Evolutionary conservation across 1,140 invertebrate species (phyloP).

Genomic region (Drosophila sturtevanti): DNA sequence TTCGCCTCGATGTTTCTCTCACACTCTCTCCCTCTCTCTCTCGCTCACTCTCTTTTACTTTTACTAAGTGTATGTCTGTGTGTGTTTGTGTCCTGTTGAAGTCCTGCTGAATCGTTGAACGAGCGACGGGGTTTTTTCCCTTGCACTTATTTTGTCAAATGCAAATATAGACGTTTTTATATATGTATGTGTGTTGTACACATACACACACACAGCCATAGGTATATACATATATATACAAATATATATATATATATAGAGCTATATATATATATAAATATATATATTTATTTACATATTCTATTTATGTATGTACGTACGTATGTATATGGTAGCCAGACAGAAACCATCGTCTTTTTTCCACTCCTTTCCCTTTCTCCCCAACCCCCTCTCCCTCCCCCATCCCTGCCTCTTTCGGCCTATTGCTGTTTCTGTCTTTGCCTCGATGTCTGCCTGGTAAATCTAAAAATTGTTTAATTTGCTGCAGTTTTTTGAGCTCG

Average conservation of each 20-base stretch:
- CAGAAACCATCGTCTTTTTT: conserved; percentile 6
- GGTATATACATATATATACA: not conserved
- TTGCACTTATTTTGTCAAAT: conserved; percentile 80
- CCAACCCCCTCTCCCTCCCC: not conserved
- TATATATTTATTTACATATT: conserved; percentile 30
- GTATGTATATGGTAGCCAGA: conserved; percentile 51
- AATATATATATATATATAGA: conserved; percentile 5
- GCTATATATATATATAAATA: conserved; percentile 8
- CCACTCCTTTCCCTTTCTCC: not conserved
- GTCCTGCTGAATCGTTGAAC: conserved; percentile 33
- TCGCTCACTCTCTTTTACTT: not conserved
- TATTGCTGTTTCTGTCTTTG: not conserved
- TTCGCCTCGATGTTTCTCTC: not conserved
- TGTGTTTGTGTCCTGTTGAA: conserved; percentile 10
- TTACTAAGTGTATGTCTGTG: conserved; percentile 23
- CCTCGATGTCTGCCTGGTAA: conserved; percentile 39
- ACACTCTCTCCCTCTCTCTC: not conserved
- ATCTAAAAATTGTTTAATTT: conserved; percentile 81
- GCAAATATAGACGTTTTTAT: conserved; percentile 74
- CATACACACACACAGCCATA: not conserved
- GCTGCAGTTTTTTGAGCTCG: conserved; percentile 51
- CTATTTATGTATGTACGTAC: conserved; percentile 1
- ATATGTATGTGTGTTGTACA: conserved; percentile 9
- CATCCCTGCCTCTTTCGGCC: not conserved
- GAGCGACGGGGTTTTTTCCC: conserved; percentile 49